Percentiles rank a stretch among this genome's conserved stretches.
Evolutionary conservation across 2,888 invertebrate species (phyloP).

Genomic region (Tenthredo mesomela): DNA sequence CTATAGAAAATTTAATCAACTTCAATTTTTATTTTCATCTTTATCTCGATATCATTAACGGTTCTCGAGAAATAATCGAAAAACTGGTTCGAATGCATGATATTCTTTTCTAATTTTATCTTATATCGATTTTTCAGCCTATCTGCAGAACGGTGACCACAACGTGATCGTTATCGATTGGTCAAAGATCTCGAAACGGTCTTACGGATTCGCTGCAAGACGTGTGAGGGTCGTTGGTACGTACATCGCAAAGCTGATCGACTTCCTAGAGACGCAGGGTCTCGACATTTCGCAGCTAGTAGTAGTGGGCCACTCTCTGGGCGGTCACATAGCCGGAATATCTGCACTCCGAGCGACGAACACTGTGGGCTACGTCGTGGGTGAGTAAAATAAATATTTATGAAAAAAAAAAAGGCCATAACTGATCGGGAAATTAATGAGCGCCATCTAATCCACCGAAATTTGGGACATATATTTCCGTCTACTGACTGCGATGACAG

Average conservation of each 20-base stretch:
- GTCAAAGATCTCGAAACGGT: slow-evolving; percentile 61
- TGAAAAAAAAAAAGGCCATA: neutral
- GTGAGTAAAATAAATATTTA: slow-evolving; percentile 62
- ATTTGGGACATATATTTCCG: neutral
- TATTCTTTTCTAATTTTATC: neutral
- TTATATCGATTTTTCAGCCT: slow-evolving; percentile 63
- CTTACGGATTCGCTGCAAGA: slow-evolving; percentile 62
- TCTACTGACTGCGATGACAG: neutral
- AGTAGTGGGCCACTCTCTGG: slow-evolving; percentile 72
- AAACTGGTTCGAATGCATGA: neutral
- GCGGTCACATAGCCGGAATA: slow-evolving; percentile 70
- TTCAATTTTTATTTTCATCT: neutral
- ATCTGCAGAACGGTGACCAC: slow-evolving; percentile 64
- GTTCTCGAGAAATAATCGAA: neutral
- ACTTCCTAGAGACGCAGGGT: slow-evolving; percentile 65
- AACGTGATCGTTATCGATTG: slow-evolving; percentile 72
- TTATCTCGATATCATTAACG: neutral
- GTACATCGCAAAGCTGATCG: slow-evolving; percentile 65
- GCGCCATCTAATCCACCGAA: neutral
- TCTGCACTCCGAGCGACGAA: slow-evolving; percentile 63
- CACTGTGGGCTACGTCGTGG: slow-evolving; percentile 65
- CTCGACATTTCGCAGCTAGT: slow-evolving; percentile 61
- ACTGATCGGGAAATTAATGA: neutral
- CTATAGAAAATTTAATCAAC: neutral
- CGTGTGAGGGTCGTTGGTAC: slow-evolving; percentile 63